Conservation (phyloP, 2,797 vertebrate species). For the Crenichthys baileyi region DNA sequence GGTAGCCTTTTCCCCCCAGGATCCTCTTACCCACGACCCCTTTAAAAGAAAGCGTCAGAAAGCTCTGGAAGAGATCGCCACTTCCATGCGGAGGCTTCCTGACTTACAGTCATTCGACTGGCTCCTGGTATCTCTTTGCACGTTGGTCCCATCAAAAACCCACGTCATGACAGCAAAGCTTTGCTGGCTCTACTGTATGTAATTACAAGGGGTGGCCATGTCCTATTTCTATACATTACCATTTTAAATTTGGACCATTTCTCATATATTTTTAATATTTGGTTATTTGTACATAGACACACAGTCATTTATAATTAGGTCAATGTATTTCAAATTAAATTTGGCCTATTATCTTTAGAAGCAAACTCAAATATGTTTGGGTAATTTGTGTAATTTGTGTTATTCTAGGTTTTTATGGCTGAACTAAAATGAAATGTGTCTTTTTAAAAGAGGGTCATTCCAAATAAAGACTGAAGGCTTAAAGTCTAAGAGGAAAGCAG, state of each 20-base stretch:
- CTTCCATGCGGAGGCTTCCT: too few relatives aligned
- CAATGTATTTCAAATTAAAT: background rate
- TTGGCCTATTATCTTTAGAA: background rate
- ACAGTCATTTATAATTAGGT: background rate
- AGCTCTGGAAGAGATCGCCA: too few relatives aligned
- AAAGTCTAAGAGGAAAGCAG: too few relatives aligned
- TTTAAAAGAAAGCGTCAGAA: too few relatives aligned
- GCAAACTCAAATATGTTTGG: background rate
- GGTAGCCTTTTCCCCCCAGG: too few relatives aligned
- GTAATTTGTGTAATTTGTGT: too few relatives aligned
- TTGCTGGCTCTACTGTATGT: constrained; percentile 42
- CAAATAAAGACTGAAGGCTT: background rate
- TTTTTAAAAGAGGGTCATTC: background rate
- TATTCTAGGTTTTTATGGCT: background rate
- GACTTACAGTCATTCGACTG: too few relatives aligned
- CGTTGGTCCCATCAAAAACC: too few relatives aligned
- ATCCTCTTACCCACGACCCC: too few relatives aligned
- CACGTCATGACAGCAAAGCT: constrained; percentile 33
- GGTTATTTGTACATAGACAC: background rate
- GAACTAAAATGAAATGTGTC: background rate
- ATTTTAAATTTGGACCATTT: too few relatives aligned
- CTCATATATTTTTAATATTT: background rate
- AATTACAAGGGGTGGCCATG: constrained; percentile 38
- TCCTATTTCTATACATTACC: constrained; percentile 4
- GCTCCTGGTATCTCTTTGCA: too few relatives aligned